These are phyloP conservation scores for Alethe castanea DNA, from an alignment of 2,113 vertebrate genomes.

Conservation along the genomic window DNA sequence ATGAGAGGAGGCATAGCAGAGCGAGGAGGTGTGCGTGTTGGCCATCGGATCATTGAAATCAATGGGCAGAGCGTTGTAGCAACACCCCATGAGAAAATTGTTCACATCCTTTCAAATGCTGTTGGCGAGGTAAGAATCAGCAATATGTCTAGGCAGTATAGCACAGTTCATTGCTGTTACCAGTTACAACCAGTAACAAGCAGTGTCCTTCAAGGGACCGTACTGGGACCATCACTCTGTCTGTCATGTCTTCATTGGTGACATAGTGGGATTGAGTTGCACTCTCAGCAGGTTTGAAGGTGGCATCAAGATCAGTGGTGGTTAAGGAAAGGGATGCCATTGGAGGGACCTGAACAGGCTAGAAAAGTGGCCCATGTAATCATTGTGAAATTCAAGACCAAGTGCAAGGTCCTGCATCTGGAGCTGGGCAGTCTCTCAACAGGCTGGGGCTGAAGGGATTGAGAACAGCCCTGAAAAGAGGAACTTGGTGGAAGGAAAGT, in stretches of 20 bases:
- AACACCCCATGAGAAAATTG: conserved; percentile 94
- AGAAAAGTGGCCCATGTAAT: background rate
- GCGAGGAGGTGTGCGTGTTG: conserved; percentile 93
- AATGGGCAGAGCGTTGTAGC: conserved; percentile 96
- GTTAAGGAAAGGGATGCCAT: background rate
- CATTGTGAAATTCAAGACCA: background rate
- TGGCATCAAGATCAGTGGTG: background rate
- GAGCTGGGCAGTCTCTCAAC: fast-evolving
- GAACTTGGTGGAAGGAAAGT: background rate
- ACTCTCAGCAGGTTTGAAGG: background rate
- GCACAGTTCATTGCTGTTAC: background rate
- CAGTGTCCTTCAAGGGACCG: background rate
- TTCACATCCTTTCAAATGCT: conserved; percentile 94
- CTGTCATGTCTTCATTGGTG: background rate
- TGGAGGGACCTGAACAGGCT: background rate
- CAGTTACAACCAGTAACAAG: background rate
- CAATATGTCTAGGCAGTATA: background rate
- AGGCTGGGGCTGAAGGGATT: background rate
- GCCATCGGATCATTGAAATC: conserved; percentile 97
- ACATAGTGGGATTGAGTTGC: background rate
- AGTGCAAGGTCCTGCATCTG: background rate
- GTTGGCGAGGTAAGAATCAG: conserved; percentile 87
- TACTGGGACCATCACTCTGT: background rate
- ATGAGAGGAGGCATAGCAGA: conserved; percentile 97
- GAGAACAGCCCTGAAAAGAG: background rate